Conservation (phyloP, 2,113 vertebrate species). For the Aramus guarauna region DNA sequence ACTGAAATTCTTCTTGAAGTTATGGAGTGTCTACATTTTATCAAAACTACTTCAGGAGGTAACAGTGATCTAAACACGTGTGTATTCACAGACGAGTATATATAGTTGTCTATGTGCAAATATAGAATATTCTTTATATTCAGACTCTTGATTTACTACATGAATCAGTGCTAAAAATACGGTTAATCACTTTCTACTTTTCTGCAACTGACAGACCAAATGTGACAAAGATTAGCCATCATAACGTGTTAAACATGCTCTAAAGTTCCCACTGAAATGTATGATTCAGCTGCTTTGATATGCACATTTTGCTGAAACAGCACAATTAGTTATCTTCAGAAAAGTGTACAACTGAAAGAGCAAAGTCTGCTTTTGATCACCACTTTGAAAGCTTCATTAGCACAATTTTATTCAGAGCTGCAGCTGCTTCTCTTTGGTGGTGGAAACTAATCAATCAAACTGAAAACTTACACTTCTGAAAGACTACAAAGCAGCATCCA, state of each 20-base stretch:
- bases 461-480: conserved; percentile 44
- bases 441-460: conserved; percentile 66
- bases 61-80: neutral
- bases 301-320: conserved; percentile 65
- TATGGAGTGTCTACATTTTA: neutral
- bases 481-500: conserved; percentile 48
- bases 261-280: conserved; percentile 19
- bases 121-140: neutral
- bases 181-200: conserved; percentile 44
- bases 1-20: neutral
- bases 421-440: conserved; percentile 62
- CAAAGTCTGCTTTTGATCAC: conserved; percentile 65
- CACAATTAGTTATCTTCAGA: conserved; percentile 62
- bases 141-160: neutral
- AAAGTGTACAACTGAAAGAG: conserved; percentile 60
- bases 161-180: conserved; percentile 49
- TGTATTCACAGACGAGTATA: neutral
- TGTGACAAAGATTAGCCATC: conserved; percentile 22
- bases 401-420: conserved; percentile 54
- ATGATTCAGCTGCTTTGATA: conserved; percentile 62
- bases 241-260: neutral
- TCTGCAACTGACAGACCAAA: conserved; percentile 29
- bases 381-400: conserved; percentile 69
- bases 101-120: neutral
- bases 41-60: neutral